Base-by-base conservation (phyloP, 2,113 vertebrate species). In the Xerus inauris region DNA sequence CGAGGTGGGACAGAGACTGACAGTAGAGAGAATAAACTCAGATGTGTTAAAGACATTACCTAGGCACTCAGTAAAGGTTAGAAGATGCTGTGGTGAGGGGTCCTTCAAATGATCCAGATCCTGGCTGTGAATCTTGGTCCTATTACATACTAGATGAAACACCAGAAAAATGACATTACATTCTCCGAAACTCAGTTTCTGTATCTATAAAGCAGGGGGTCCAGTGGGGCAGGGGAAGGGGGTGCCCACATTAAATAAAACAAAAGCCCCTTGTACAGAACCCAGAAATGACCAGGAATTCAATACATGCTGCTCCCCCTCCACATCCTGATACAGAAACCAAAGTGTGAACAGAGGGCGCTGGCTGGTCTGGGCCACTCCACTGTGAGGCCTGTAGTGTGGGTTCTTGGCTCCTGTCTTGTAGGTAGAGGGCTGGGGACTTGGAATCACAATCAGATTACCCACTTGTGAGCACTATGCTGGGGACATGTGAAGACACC, bases 401-500 rank as follows among this genome's bases (percentile, higher is more conserved):
- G 49, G 38, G n/a, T 32, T 92, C 42, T 8, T 16, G 1, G 38
- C 26, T 24, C 38, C 54, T 4, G 14, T 35, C 75, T 67, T 6
- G 6, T 1, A 11, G 7, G 35, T n/a, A 11, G 38, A 67, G 38
- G 38, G 22, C 59, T n/a, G 57, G 47, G 42, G 59, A 64, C 69
- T 83, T 5, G 38, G 75, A 67, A 30, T 26, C 6, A 0, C 0
- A 3, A 40, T 57, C 67, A 35, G 49, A 69, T 49, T 47, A 54
- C 42, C n/a, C 35, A 35, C 72, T 77, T 24, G 45, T 2, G 65
- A 88, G 84, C 28, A 7, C 97, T 96, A 91, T 96, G 89, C 96
- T 76, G 62, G 73, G 94, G 84, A 92, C 47, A 71, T 45, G 86
- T 95, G 98, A 97, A 98, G 98, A 93, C 89, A 75, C 97, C 97